Base-by-base conservation (phyloP, 2,888 invertebrate genomes). In the Caenorhabditis wallacei region DNA sequence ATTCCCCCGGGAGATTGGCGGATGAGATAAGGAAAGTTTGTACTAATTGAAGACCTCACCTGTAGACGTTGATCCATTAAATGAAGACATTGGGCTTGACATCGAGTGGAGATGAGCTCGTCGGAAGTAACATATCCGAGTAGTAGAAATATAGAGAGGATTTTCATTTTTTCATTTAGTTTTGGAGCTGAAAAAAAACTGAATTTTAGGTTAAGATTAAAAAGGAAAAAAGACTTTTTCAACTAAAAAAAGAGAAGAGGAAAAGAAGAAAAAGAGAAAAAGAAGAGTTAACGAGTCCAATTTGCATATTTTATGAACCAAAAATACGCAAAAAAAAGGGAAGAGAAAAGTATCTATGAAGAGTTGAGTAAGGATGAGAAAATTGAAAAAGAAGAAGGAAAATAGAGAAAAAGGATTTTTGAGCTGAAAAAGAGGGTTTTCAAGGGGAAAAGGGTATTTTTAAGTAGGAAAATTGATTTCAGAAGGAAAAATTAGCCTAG, bases 11-110 rank as follows among this genome's bases (percentile, higher is more conserved):
- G 18, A 16, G 46, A 48, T 48, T 18, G 40, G 40, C 35, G 11
- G 59, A 59, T 40, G 40, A 59, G 37, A 69, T 59, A 61, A 70
- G 56, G 24, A 46, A 54, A 13, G n/a, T n/a, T n/a, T n/a, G n/a
- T n/a, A n/a, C n/a, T n/a, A n/a, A n/a, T 30, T 8, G 1, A 64
- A 69, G 59, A 46, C 72, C 80, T 64, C 54, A 90, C 90, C 81
- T 89, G 88, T 43, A 86, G 53, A 8, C 85, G 79, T 8, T 57
- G 61, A 68, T 90, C 90, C 84, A 91, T 82, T 69, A 90, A 83
- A 66, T 84, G 78, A 8, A 91, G 84, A 72, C 90, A 90, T 78
- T 89, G 88, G 11, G 90, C 84, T 74, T 90, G 90, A 59, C 90
- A 90, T 70, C 90, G 72, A 7, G 89, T 86, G 0, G 86, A 84